Conservation (phyloP, 2,113 vertebrate species). For the Gila orcuttii region DNA sequence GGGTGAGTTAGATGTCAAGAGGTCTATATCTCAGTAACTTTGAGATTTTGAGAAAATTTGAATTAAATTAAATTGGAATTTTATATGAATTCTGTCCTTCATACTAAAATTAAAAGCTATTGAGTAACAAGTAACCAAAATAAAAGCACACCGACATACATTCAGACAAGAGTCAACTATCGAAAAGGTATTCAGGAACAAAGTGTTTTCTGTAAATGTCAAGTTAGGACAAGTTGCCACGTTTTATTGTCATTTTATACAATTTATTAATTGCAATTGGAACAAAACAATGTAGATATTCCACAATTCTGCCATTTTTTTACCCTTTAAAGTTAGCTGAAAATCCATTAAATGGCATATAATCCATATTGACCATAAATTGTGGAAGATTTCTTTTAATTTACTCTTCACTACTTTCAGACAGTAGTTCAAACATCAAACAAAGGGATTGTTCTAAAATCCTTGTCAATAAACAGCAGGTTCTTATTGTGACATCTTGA, state of each 20-base stretch:
- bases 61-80: background rate
- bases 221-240: background rate
- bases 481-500: background rate
- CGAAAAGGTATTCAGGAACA: background rate
- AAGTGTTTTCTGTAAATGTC: background rate
- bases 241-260: background rate
- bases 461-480: too few species aligned
- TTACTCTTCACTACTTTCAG: background rate
- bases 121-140: too few species aligned
- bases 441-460: background rate
- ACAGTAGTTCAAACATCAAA: too few species aligned
- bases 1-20: conserved; percentile 66
- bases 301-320: background rate
- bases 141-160: too few species aligned
- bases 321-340: too few species aligned
- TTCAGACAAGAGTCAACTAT: background rate
- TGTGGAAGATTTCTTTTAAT: background rate
- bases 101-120: background rate
- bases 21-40: background rate
- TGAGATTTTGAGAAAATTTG: conserved; percentile 16
- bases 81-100: background rate
- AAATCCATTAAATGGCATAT: background rate
- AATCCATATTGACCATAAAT: background rate
- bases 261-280: background rate
- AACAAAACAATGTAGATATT: background rate